A percentile compares a stretch with the other conserved stretches of the same genome.
Evolutionary conservation across 2,797 vertebrate species (phyloP).

Genomic region (Anguilla pacifica): DNA sequence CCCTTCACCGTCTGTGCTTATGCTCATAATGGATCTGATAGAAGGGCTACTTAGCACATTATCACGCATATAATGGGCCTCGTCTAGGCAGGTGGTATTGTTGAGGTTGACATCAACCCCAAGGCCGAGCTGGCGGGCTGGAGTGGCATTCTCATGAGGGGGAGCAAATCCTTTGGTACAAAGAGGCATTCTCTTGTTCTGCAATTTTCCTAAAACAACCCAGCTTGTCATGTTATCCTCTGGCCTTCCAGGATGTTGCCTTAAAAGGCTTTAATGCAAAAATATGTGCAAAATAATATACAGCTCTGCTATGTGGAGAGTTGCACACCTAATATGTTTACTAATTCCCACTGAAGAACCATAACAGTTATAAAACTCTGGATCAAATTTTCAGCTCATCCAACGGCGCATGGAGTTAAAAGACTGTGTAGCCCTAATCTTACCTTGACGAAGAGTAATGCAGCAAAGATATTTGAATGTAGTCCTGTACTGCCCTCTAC

Average conservation of each 20-base stretch:
- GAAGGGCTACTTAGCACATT: slow-evolving; percentile 14
- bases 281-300: not conserved
- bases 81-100: not conserved
- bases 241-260: not conserved
- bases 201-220: not conserved
- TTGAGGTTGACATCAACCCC: slow-evolving; percentile 7
- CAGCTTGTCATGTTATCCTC: not conserved
- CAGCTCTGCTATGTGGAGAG: not conserved
- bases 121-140: not conserved
- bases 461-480: not conserved
- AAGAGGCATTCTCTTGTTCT: not conserved
- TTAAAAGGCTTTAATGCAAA: not conserved
- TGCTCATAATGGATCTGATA: not conserved
- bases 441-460: not conserved
- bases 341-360: not conserved
- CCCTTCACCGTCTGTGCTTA: not conserved
- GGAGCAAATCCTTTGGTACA: not conserved
- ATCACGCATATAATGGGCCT: slow-evolving; percentile 5
- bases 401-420: not conserved
- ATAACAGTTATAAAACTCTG: not conserved
- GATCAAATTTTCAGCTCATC: not conserved
- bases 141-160: not conserved
- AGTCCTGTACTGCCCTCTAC: not conserved
- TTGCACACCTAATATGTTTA: not conserved
- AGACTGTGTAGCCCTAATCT: not conserved